Percentiles rank a stretch among this genome's conserved stretches.
Conservation (phyloP, 2,113 vertebrate genomes). For the Hucho hucho region DNA sequence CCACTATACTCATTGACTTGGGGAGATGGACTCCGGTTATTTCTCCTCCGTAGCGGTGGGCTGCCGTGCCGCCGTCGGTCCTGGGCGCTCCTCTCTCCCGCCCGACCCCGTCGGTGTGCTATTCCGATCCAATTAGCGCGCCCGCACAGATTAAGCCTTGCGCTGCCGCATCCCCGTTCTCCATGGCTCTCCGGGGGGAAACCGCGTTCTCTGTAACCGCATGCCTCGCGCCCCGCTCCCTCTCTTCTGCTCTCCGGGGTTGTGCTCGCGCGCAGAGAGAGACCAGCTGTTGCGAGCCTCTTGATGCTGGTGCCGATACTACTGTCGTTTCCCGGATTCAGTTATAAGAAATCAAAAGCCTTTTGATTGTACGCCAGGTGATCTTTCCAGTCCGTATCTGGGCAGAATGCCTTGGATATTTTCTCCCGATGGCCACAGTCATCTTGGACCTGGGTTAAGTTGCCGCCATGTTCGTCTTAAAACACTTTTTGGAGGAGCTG, state of each 20-base stretch:
- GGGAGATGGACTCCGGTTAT: constrained; percentile 70
- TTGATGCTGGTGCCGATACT: constrained; percentile 60
- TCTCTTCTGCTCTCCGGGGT: constrained; percentile 59
- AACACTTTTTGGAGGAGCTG: constrained; percentile 92
- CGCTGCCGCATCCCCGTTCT: constrained; percentile 86
- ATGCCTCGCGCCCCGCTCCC: constrained; percentile 66
- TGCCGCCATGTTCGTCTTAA: constrained; percentile 99
- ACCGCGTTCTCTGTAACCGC: constrained; percentile 82
- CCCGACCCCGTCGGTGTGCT: constrained; percentile 55
- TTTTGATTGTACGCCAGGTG: constrained; percentile 61
- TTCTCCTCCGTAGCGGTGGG: constrained; percentile 73
- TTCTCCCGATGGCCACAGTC: constrained; percentile 83
- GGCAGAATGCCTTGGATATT: constrained; percentile 81
- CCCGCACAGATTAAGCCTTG: constrained; percentile 72
- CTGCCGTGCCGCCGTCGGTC: constrained; percentile 66
- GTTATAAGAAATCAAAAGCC: constrained; percentile 59
- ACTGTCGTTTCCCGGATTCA: constrained; percentile 57
- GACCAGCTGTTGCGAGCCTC: constrained; percentile 75
- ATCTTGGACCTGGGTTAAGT: constrained; percentile 96
- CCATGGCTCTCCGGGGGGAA: constrained; percentile 84
- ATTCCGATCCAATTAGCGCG: constrained; percentile 82
- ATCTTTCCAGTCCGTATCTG: constrained; percentile 73
- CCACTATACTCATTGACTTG: constrained; percentile 97
- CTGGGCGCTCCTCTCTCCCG: constrained; percentile 63
- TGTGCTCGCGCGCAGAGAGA: constrained; percentile 52